These are phyloP conservation scores for Agrotis segetum DNA, from an alignment of 2,888 invertebrate genomes.

Conservation along the genomic window DNA sequence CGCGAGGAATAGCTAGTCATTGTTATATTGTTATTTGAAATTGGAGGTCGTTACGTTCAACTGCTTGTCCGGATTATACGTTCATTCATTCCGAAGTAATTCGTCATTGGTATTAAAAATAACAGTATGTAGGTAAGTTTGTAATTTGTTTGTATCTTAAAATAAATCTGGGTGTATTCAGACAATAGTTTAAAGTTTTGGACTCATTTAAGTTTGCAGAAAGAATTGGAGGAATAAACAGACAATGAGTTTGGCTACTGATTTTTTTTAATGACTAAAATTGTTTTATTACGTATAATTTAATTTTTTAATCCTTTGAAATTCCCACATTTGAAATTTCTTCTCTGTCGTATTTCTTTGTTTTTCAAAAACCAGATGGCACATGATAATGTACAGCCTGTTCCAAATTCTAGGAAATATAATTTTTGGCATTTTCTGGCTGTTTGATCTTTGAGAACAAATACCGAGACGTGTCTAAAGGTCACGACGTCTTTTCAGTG, in stretches of 20 bases:
- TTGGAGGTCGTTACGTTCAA: constrained; percentile 25
- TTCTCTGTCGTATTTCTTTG: no score
- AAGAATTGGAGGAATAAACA: background rate
- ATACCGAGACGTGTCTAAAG: background rate
- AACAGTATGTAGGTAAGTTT: background rate
- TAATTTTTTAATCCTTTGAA: no score
- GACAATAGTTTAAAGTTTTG: background rate
- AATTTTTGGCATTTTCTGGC: background rate
- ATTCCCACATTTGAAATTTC: no score
- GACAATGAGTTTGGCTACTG: background rate
- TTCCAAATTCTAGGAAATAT: no score
- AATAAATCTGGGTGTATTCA: background rate
- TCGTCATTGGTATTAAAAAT: constrained; percentile 3
- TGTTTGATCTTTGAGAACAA: background rate
- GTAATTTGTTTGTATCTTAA: background rate
- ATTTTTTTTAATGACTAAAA: background rate
- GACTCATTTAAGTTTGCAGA: background rate
- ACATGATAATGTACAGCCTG: no score
- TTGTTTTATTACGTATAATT: no score
- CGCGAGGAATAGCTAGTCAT: background rate
- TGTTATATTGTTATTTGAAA: constrained; percentile 7
- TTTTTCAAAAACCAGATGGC: no score
- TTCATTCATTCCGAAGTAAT: background rate
- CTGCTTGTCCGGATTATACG: background rate
- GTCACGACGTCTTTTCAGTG: background rate